These are phyloP conservation scores for Cheilinus undulatus DNA, from an alignment of 2,113 vertebrate species.

Conservation along the genomic window DNA sequence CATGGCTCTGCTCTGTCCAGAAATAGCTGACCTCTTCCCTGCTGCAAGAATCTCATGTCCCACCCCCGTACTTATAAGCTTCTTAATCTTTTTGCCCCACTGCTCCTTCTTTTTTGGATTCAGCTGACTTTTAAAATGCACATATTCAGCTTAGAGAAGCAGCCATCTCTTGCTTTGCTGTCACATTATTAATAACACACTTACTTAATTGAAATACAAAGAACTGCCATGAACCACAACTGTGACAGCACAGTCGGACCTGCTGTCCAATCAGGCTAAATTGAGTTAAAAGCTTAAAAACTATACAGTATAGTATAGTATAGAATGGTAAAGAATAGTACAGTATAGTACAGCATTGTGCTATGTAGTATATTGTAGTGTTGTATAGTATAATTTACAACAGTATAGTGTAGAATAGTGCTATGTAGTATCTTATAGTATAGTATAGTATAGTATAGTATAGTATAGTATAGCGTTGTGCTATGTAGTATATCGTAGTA, in stretches of 20 bases:
- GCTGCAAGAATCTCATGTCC: conserved; percentile 2
- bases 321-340: no score
- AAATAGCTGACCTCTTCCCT: conserved; percentile 28
- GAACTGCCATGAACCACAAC: neutral
- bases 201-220: neutral
- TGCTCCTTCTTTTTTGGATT: conserved; percentile 8
- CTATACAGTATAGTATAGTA: no score
- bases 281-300: no score
- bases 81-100: neutral
- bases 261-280: no score
- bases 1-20: conserved; percentile 1
- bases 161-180: neutral
- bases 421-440: no score
- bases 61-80: neutral
- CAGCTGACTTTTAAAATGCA: neutral
- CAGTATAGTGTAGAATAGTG: no score
- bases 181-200: conserved; percentile 4
- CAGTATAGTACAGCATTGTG: no score
- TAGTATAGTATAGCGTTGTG: no score
- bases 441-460: no score
- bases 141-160: neutral
- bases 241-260: neutral
- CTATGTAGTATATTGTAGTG: no score
- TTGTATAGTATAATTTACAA: no score
- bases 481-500: no score